phyloP scores from a whole-genome alignment of 2,113 vertebrate species.

The Calyptomena viridis region DNA sequence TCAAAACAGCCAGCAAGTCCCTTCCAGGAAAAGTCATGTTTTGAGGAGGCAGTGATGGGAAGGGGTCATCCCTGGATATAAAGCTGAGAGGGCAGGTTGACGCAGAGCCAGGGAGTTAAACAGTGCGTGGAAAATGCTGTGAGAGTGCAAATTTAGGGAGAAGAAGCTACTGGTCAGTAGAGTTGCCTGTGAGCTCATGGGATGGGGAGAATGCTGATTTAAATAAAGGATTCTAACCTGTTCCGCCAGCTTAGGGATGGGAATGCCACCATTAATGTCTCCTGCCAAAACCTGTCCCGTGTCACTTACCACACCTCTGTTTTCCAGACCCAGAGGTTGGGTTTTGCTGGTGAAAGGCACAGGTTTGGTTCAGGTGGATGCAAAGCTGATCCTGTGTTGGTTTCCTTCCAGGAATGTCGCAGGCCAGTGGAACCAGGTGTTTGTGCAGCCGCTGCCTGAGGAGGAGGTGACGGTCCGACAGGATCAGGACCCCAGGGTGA shows the following conservation, averaged over 20 bases:
- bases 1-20: background rate
- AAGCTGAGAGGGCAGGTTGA: background rate
- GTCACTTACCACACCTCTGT: background rate
- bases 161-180: background rate
- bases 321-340: accelerated
- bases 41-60: background rate
- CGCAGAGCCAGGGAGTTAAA: background rate
- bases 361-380: background rate
- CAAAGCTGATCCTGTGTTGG: background rate
- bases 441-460: constrained; percentile 86
- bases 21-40: background rate
- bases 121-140: background rate
- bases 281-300: background rate
- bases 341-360: background rate
- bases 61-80: background rate
- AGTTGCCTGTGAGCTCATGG: accelerated
- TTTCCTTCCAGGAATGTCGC: constrained; percentile 78
- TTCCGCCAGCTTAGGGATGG: background rate
- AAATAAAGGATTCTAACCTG: background rate
- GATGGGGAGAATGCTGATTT: accelerated
- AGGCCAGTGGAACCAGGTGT: constrained; percentile 94
- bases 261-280: background rate
- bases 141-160: background rate
- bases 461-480: constrained; percentile 86
- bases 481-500: constrained; percentile 92